Evolutionary conservation across 2,113 vertebrate genomes (phyloP).

Genomic region (Tauraco erythrolophus): DNA sequence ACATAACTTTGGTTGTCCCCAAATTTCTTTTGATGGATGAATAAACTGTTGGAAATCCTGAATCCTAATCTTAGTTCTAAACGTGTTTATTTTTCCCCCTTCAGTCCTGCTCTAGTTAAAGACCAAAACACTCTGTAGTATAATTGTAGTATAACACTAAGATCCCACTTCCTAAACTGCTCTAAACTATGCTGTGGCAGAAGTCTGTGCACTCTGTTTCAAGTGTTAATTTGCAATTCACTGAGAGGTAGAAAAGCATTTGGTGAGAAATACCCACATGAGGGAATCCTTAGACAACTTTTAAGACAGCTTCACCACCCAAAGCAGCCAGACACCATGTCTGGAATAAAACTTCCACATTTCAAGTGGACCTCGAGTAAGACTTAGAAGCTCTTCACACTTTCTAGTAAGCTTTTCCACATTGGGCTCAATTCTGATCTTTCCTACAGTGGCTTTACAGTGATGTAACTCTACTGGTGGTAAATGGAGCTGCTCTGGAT

Average conservation of each 20-base stretch:
- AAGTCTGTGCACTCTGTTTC: neutral
- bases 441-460: accelerated
- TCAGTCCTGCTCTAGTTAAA: neutral
- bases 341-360: neutral
- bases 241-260: neutral
- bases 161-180: neutral
- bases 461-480: neutral
- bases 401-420: neutral
- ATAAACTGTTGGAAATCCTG: neutral
- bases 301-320: neutral
- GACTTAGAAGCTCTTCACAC: neutral
- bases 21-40: neutral
- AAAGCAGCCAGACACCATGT: neutral
- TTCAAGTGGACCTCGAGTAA: neutral
- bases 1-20: neutral
- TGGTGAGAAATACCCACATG: neutral
- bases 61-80: neutral
- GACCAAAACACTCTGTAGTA: neutral
- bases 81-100: neutral
- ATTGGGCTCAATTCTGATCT: neutral
- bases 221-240: neutral
- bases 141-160: neutral
- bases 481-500: neutral
- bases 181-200: neutral
- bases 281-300: neutral